Base-by-base conservation (phyloP, 2,888 invertebrate genomes). In the Zygogramma bicolorata region DNA sequence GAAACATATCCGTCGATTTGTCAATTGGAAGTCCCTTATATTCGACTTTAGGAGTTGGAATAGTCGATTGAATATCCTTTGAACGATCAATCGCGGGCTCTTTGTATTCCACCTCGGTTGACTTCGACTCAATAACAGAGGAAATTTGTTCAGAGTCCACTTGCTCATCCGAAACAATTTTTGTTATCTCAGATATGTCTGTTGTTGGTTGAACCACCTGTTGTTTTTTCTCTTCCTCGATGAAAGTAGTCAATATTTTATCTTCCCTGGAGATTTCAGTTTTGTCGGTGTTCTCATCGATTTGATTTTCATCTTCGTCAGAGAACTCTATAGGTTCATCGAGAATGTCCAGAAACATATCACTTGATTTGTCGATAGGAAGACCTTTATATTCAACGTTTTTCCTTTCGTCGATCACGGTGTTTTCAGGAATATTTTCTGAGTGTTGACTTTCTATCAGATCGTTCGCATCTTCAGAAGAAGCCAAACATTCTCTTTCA, bases 281-380 rank as follows among this genome's bases (percentile, higher is more conserved):
- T 1, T 61, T 10, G 10, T 20, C 7, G 5, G 34, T 38, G n/a
- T n/a, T n/a, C n/a, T n/a, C n/a, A n/a, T n/a, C n/a, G 15, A 25
- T 15, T 59, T 68, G 63, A 25, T 71, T 42, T 27, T 73, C 71
- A 15, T 77, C 76, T 18, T 76, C 81, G 65, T 83, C 81, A 59
- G 80, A 81, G 13, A 82, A 71, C 15, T 73, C 70, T 34, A 80
- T 69, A 46, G 81, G 80, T 71, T 81, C 77, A 69, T 81, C 80
- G 83, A 88, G 84, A 83, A 86, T 65, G 63, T 80, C 79, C 82
- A 88, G 83, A 83, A 86, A 87, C 1, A 81, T 71, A 53, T 78
- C 83, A 20, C 84, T 76, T 0, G 84, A 77, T 25, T 85, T 83
- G 70, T 83, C 82, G 53, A 82, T 69, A 8, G 83, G 81, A n/a